These are phyloP conservation scores for Dermochelys coriacea DNA, from an alignment of 2,797 vertebrate species.

Conservation along the genomic window DNA sequence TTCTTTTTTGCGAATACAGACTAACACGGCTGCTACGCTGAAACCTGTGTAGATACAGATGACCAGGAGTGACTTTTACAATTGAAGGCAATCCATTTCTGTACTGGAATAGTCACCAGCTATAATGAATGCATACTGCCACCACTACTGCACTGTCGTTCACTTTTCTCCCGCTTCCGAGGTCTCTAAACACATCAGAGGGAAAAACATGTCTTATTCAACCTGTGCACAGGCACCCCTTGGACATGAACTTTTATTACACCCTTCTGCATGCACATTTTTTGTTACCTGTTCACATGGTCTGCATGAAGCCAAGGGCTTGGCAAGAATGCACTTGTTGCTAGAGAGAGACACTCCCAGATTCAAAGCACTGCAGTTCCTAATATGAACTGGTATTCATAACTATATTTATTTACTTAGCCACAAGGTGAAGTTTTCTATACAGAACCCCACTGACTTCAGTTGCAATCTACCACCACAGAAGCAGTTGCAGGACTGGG, in stretches of 20 bases:
- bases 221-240: neutral
- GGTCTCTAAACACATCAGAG: neutral
- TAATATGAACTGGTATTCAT: neutral
- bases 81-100: neutral
- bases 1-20: too few species aligned
- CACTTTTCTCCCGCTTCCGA: neutral
- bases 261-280: neutral
- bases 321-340: rapidly evolving
- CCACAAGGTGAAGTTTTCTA: neutral
- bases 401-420: neutral
- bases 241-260: neutral
- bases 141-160: neutral
- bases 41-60: neutral
- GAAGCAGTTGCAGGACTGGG: neutral
- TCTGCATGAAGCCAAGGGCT: neutral
- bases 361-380: neutral
- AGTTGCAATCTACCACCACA: neutral
- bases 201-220: neutral
- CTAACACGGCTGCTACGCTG: too few species aligned
- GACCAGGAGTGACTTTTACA: neutral
- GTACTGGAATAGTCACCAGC: neutral
- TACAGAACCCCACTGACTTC: neutral
- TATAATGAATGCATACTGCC: neutral
- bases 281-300: neutral
- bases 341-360: neutral